Conservation (phyloP, 2,113 vertebrate species). For the Bothrops jararaca region DNA sequence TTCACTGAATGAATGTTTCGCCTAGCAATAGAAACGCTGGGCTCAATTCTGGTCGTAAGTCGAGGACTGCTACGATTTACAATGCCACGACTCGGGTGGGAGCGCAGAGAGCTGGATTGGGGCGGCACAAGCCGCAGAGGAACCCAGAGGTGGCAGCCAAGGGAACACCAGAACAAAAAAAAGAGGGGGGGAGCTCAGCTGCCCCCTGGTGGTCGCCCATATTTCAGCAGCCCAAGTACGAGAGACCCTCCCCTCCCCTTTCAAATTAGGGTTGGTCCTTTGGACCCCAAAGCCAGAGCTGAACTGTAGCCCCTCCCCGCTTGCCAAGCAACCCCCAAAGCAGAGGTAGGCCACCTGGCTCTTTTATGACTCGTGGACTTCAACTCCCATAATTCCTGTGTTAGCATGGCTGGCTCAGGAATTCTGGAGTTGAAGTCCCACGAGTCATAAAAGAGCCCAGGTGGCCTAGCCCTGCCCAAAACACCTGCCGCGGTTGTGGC, state of each 20-base stretch:
- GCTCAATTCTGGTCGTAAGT: not conserved
- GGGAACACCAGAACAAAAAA: not conserved
- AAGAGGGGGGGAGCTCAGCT: not conserved
- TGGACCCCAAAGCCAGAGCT: not conserved
- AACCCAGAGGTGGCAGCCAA: not conserved
- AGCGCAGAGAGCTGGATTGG: not conserved
- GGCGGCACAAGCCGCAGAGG: not conserved
- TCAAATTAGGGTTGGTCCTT: not conserved
- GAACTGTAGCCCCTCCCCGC: not conserved
- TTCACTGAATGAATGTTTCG: not conserved
- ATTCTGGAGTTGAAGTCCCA: too few relatives aligned
- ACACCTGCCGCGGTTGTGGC: not conserved
- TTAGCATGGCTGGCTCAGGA: too few relatives aligned
- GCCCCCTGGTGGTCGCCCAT: not conserved
- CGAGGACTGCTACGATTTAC: not conserved
- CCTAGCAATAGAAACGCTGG: not conserved
- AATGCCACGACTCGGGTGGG: accelerated
- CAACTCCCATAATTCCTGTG: too few relatives aligned
- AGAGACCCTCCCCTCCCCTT: too few relatives aligned
- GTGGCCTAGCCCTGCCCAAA: too few relatives aligned
- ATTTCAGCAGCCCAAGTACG: not conserved
- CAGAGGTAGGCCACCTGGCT: not conserved
- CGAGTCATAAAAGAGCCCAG: too few relatives aligned
- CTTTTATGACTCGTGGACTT: too few relatives aligned
- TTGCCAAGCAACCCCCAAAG: not conserved